Evolutionary conservation across 1,140 invertebrate species (phyloP), one percentile per base, ranked within the genome.

Genomic region (Akabosia matsudoensis): DNA sequence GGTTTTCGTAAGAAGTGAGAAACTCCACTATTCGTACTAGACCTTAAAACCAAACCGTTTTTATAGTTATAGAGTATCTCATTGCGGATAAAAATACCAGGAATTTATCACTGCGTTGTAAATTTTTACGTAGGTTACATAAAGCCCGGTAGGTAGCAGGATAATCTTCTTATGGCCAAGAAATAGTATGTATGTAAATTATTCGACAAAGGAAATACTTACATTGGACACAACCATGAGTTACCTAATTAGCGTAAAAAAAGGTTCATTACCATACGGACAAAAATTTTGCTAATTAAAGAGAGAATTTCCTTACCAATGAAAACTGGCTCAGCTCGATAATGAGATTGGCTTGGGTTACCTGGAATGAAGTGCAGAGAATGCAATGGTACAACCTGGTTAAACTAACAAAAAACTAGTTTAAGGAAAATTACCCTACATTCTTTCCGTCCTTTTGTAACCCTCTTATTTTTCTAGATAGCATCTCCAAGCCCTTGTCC

Each of bases 391-490:
- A 45, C 37, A 45, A 18, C 7, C 7, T 45, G 37, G 18, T 45
- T 45, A 45, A 45, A n/a, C n/a, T n/a, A n/a, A n/a, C n/a, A n/a
- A n/a, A n/a, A n/a, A n/a, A n/a, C n/a, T n/a, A n/a, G n/a, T n/a
- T n/a, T n/a, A n/a, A n/a, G n/a, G n/a, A n/a, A n/a, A n/a, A 18
- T 56, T 7, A 4, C 14, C 61, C 31, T n/a, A 67, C 61, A 67
- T 67, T 67, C 28, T 67, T 67, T 67, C 61, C 61, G 7, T 67
- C 7, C 28, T n/a, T 30, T 67, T 67, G 61, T 7, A 67, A 4
- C 28, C 7, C 24, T 13, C 61, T 24, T 16, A 67, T 67, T 30
- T n/a, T 10, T 67, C 28, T 67, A 3, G 24, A 3, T 10, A 31
- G 3, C 3, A n/a, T 31, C 31, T 67, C 61, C 61, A 67, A 30